A percentile compares a stretch with the other conserved stretches of the same genome.
Conservation (phyloP, 2,113 vertebrate species). For the Danionella cerebrum region DNA sequence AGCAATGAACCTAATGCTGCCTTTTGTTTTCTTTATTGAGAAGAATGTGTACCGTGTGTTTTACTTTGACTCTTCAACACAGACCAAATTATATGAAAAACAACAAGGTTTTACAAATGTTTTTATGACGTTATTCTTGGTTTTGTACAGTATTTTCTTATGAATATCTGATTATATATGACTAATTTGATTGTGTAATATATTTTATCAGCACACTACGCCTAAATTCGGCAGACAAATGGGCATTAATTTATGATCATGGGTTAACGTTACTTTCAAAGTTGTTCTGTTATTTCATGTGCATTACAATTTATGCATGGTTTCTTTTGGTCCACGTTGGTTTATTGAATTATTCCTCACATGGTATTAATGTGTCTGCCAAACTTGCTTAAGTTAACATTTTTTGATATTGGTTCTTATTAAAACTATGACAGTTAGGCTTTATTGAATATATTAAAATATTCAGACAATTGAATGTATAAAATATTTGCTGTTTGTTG, state of each 20-base stretch:
- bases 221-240: conserved; percentile 19
- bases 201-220: neutral
- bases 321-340: too few species aligned
- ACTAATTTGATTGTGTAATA: neutral
- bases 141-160: conserved; percentile 83
- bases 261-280: too few species aligned
- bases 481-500: too few species aligned
- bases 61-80: conserved; percentile 68
- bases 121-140: conserved; percentile 82
- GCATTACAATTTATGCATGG: too few species aligned
- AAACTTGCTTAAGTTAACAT: too few species aligned
- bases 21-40: conserved; percentile 42
- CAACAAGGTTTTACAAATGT: conserved; percentile 65
- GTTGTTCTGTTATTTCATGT: too few species aligned
- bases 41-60: conserved; percentile 75
- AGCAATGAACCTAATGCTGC: neutral
- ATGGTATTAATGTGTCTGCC: too few species aligned
- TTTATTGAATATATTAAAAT: too few species aligned
- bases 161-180: conserved; percentile 60
- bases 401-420: too few species aligned
- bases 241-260: conserved; percentile 37
- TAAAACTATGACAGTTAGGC: too few species aligned
- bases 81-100: conserved; percentile 69
- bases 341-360: too few species aligned
- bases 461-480: too few species aligned